Evolutionary conservation across 2,797 vertebrate genomes (phyloP).

Genomic region (Poliocrania exsul): DNA sequence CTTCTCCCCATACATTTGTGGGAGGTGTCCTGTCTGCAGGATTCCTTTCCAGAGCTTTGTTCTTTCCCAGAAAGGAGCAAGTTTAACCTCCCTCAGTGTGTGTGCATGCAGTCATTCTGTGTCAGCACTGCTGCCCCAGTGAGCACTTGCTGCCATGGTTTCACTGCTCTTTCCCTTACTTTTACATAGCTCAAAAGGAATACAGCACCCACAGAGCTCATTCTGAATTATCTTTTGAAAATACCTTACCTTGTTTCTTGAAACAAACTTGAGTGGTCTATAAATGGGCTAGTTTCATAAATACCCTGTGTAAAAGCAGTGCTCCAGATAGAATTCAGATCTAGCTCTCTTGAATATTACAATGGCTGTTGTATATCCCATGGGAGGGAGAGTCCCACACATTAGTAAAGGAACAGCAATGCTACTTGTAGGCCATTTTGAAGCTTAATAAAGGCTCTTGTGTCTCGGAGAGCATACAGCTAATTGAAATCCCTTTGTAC

Average conservation of each 20-base stretch:
- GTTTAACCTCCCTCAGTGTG: background rate
- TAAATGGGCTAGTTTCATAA: background rate
- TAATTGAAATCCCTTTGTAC: slow-evolving; percentile 34
- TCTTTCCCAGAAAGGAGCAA: background rate
- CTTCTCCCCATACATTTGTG: background rate
- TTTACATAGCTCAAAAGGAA: background rate
- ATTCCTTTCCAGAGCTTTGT: background rate
- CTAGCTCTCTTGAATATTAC: background rate
- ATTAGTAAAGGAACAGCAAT: background rate
- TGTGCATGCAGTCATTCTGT: background rate
- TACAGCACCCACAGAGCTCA: background rate
- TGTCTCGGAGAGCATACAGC: background rate
- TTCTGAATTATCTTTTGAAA: background rate
- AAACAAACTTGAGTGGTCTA: background rate
- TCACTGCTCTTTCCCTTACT: background rate
- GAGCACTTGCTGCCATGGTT: background rate
- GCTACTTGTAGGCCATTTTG: background rate
- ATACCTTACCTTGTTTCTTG: background rate
- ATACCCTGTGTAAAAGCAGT: background rate
- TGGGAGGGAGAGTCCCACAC: background rate
- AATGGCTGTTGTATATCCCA: background rate
- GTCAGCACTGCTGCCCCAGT: background rate
- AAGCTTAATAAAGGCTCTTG: slow-evolving; percentile 26
- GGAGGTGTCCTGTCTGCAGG: background rate
- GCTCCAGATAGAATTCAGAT: background rate